Evolutionary conservation across 2,888 invertebrate genomes (phyloP).

Genomic region (Drosophila tanythrix): DNA sequence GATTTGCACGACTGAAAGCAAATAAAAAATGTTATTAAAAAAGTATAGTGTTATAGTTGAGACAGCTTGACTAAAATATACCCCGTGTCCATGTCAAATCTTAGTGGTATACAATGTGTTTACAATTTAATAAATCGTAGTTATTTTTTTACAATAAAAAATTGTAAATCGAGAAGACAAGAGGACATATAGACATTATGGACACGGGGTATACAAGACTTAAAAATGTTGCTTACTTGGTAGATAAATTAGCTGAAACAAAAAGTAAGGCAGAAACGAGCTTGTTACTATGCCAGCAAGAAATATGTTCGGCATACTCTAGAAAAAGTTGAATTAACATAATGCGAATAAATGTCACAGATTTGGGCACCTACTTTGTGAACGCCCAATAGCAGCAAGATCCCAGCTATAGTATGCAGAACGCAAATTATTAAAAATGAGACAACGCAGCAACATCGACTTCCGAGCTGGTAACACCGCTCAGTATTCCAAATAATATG

Average conservation of each 20-base stretch:
- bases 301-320: not conserved
- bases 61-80: not conserved
- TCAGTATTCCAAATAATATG: not conserved
- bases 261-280: not conserved
- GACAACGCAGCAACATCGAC: not conserved
- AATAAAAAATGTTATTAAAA: not conserved
- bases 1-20: constrained; percentile 3
- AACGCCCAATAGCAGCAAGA: not conserved
- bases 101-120: not conserved
- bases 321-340: not conserved
- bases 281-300: not conserved
- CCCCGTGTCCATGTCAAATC: not conserved
- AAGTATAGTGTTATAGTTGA: not conserved
- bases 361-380: not conserved
- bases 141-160: not conserved
- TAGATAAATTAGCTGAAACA: not conserved
- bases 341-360: not conserved
- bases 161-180: not conserved
- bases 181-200: not conserved
- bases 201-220: not conserved
- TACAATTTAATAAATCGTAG: not conserved
- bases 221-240: not conserved
- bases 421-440: not conserved
- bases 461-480: not conserved
- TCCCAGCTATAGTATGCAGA: not conserved